phyloP scores from a whole-genome alignment of 1,140 invertebrate genomes.

The Nephotettix cincticeps region DNA sequence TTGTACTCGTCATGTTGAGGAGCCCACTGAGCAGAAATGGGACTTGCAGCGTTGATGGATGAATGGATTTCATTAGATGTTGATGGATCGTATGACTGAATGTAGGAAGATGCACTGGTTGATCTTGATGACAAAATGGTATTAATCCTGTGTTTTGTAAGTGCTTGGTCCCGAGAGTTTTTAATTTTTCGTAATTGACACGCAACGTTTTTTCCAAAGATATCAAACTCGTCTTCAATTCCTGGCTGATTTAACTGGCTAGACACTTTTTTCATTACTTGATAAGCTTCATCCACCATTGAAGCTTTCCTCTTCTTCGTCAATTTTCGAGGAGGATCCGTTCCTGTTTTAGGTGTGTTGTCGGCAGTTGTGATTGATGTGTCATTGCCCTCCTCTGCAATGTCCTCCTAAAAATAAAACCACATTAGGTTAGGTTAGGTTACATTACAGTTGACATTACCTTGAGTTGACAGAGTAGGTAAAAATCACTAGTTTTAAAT shows the following conservation, averaged over 20 bases:
- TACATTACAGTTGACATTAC: too few species aligned
- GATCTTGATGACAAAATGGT: constrained; percentile 26
- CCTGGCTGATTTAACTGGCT: too few species aligned
- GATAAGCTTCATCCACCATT: constrained; percentile 21
- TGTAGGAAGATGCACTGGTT: constrained; percentile 28
- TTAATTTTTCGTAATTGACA: constrained; percentile 21
- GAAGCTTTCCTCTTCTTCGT: too few species aligned
- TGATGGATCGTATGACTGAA: constrained; percentile 27
- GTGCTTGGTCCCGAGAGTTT: constrained; percentile 26
- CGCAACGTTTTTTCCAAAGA: constrained; percentile 16
- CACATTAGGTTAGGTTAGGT: constrained; percentile 14
- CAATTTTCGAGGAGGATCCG: constrained; percentile 24
- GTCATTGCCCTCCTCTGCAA: constrained; percentile 18
- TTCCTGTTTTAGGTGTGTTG: too few species aligned
- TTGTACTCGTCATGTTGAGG: constrained; percentile 24
- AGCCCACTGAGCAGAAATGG: constrained; percentile 10
- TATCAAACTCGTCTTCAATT: constrained; percentile 6
- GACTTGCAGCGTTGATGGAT: constrained; percentile 3
- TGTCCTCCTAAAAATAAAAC: constrained; percentile 15
- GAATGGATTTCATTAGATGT: too few species aligned
- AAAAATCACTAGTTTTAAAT: too few species aligned
- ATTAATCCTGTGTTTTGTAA: constrained; percentile 22
- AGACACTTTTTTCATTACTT: constrained; percentile 22
- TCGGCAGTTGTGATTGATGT: constrained; percentile 23
- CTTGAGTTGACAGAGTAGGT: too few species aligned